Conservation (phyloP, 2,888 invertebrate genomes). For the Carpatolechia fugitivella region DNA sequence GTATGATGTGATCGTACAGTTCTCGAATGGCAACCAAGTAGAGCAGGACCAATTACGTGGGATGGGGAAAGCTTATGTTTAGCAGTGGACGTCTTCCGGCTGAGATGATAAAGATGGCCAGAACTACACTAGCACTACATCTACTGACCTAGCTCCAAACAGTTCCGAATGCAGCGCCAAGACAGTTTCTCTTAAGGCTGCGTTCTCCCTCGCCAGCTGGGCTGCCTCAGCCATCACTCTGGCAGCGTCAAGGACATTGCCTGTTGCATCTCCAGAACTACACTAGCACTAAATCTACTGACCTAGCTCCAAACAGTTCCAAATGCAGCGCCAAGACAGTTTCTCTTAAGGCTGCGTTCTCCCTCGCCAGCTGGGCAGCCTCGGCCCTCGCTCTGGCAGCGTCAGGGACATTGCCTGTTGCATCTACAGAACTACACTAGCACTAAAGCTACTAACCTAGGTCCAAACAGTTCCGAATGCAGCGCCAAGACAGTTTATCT, state of each 20-base stretch:
- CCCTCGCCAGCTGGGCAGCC: constrained; percentile 80
- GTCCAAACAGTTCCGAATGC: constrained; percentile 91
- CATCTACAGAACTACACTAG: no score
- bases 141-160: constrained; percentile 83
- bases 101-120: no score
- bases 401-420: no score
- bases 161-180: constrained; percentile 89
- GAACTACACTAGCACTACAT: no score
- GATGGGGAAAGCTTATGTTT: no score
- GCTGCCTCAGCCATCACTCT: constrained; percentile 80
- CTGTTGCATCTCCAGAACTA: no score
- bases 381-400: constrained; percentile 80
- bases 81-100: no score
- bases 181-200: constrained; percentile 83
- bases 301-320: constrained; percentile 89
- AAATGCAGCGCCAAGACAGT: constrained; percentile 87
- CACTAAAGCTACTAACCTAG: no score
- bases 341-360: constrained; percentile 85
- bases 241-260: constrained; percentile 68
- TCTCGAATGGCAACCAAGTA: no score
- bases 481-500: constrained; percentile 85
- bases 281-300: no score
- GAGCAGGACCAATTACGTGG: no score
- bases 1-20: no score
- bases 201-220: constrained; percentile 84